These are phyloP conservation scores for Pavo muticus DNA, from an alignment of 2,113 vertebrate genomes.

Conservation along the genomic window DNA sequence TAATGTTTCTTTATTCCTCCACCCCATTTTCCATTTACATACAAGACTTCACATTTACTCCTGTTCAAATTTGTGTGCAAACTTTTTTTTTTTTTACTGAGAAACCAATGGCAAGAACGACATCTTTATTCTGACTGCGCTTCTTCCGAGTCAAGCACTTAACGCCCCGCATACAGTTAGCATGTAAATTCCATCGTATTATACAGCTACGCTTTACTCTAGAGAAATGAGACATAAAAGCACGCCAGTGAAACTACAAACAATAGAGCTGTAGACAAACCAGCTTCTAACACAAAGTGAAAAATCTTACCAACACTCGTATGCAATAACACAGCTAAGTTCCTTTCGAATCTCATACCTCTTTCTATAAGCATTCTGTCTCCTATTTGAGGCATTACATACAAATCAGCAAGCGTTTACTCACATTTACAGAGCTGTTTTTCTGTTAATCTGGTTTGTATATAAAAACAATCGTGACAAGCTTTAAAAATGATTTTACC, in stretches of 20 bases:
- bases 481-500: background rate
- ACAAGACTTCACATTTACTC: slow-evolving; percentile 11
- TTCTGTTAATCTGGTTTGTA: background rate
- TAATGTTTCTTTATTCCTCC: slow-evolving; percentile 5
- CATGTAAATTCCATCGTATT: slow-evolving; percentile 19
- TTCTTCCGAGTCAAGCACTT: slow-evolving; percentile 36
- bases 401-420: background rate
- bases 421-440: background rate
- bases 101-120: slow-evolving; percentile 22
- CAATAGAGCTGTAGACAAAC: background rate
- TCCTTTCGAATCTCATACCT: background rate
- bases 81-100: background rate
- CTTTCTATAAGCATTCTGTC: background rate
- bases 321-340: background rate
- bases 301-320: background rate
- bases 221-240: slow-evolving; percentile 29
- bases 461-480: background rate
- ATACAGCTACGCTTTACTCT: slow-evolving; percentile 27
- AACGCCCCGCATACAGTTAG: background rate
- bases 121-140: slow-evolving; percentile 52
- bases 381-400: background rate
- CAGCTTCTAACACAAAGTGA: background rate
- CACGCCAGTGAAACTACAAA: slow-evolving; percentile 7
- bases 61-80: background rate
- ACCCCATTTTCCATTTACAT: background rate